These are phyloP conservation scores for Odocoileus virginianus DNA, from an alignment of 2,113 vertebrate genomes.

Conservation along the genomic window DNA sequence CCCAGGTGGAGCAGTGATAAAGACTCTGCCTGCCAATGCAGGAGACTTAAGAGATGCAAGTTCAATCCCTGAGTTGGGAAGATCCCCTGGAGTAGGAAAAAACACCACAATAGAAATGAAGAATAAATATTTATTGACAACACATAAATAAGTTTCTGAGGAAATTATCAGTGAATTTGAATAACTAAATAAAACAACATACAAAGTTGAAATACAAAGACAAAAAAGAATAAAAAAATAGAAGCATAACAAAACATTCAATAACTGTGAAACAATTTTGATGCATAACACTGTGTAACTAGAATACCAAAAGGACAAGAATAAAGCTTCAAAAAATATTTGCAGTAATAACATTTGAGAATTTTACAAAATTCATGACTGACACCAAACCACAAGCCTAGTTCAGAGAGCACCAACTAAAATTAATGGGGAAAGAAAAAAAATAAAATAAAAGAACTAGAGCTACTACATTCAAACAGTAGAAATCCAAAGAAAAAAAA, in stretches of 20 bases:
- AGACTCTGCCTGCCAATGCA: neutral
- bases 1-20: rapidly evolving
- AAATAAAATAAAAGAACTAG: neutral
- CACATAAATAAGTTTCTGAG: neutral
- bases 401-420: neutral
- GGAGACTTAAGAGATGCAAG: neutral
- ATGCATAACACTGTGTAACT: neutral
- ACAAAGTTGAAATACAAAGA: neutral
- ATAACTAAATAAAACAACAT: neutral
- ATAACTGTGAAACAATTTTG: neutral
- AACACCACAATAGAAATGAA: neutral
- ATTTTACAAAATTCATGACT: neutral
- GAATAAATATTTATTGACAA: neutral
- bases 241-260: neutral
- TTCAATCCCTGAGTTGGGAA: neutral
- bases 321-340: neutral
- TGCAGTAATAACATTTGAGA: neutral
- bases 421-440: neutral
- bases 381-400: neutral
- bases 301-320: neutral
- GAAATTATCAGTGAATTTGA: neutral
- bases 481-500: neutral
- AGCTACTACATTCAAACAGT: neutral
- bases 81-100: neutral
- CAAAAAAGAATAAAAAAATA: neutral